phyloP scores from a whole-genome alignment of 2,888 invertebrate genomes.

The Dasysyrphus albostriatus region DNA sequence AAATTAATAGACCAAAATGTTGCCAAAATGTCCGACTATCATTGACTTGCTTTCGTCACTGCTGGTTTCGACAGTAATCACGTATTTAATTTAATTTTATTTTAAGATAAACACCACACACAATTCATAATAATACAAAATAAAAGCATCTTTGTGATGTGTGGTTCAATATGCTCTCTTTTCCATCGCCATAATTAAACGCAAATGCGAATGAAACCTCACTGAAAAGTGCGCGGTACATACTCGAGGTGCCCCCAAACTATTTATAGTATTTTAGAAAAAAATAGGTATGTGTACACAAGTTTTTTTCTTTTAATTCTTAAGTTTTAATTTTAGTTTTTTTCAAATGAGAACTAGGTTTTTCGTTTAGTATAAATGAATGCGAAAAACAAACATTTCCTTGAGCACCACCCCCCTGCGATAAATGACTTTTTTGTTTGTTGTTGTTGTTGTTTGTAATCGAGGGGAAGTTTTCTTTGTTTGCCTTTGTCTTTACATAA shows the following conservation, averaged over 20 bases:
- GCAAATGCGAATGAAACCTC: neutral
- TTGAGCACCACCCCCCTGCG: neutral
- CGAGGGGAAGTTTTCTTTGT: conserved; percentile 1
- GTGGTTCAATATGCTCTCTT: neutral
- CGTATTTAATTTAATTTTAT: neutral
- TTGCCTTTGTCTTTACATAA: conserved; percentile 12
- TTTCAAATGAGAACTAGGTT: conserved; percentile 4
- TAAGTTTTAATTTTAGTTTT: conserved; percentile 8
- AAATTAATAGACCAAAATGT: neutral
- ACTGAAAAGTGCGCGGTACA: conserved; percentile 3
- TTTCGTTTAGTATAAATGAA: neutral
- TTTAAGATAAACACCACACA: neutral
- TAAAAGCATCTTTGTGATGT: neutral
- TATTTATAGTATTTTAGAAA: conserved; percentile 14
- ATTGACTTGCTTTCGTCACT: conserved; percentile 9
- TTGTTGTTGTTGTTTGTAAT: neutral
- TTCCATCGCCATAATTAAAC: neutral
- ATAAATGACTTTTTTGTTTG: neutral
- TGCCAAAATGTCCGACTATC: neutral
- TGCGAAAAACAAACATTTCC: neutral
- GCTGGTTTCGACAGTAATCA: neutral
- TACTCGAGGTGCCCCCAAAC: conserved; percentile 12
- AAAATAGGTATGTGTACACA: neutral
- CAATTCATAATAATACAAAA: neutral
- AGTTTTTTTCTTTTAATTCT: neutral